Evolutionary conservation across 2,888 invertebrate genomes (phyloP), one percentile per base, ranked within the genome.

Genomic region (Drosophila ustulata): DNA sequence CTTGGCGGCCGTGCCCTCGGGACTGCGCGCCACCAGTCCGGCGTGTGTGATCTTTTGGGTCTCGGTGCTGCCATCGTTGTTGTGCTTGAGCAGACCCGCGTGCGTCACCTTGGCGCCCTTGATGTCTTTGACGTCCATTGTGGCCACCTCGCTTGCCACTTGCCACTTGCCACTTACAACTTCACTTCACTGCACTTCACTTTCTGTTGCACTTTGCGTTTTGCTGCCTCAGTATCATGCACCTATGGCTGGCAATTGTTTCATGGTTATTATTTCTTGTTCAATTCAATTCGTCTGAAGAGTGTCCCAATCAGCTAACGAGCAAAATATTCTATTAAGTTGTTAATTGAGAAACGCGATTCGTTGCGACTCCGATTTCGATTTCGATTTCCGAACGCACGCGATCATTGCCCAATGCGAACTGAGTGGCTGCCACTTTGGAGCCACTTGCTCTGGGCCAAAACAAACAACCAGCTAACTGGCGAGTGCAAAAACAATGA

Each of bases 1-100:
- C 91, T 97, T 96, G 78, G 98, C 98, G 1, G 98, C 98, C 53
- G 98, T 98, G 59, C 98, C 98, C 92, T 97, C 97, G 39, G 97
- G 96, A 91, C 97, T 97, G 57, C 98, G 94, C 30, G 98, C 98
- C 82, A 97, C 95, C 79, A 98, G 93, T 28, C 98, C 98, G 46
- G 95, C 95, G 90, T 95, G 95, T 47, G 95, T 94, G 91, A 94
- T 94, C 81, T 95, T 93, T 67, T 93, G 93, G 49, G 92, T 93
- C 37, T 94, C 94, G 5, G 94, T 94, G 18, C 93, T 93, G 23
- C 94, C 94, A 87, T 94, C 94, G 13, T 93, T 91, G 62, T 94
- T 94, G 80, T 94, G 94, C 77, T 94, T 94, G 25, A 93, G 80
- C 58, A 93, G 88, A 41, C 95, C 95, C 75, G 94, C 94, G 86